Percentiles rank a stretch among this genome's conserved stretches.
Evolutionary conservation across 2,113 vertebrate genomes (phyloP).

Genomic region (Cyanoramphus novaezelandiae): DNA sequence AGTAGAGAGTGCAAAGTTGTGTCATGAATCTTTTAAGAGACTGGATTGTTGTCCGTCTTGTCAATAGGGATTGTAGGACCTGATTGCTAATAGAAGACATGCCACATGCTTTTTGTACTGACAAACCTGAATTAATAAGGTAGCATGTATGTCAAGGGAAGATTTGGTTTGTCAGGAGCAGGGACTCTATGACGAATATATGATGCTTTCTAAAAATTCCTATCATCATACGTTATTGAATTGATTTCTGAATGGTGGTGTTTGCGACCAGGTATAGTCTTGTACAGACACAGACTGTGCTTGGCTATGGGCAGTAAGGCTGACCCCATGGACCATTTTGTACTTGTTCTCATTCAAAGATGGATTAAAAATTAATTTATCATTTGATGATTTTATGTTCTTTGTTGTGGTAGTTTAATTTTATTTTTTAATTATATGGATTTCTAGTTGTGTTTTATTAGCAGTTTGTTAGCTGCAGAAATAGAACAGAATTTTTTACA

Average conservation of each 20-base stretch:
- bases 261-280: not conserved
- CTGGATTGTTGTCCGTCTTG: slow-evolving; percentile 76
- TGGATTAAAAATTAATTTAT: not conserved
- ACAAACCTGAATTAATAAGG: slow-evolving; percentile 9
- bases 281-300: not conserved
- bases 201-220: not conserved
- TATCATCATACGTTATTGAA: not conserved
- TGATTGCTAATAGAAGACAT: slow-evolving; percentile 72
- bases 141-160: not conserved
- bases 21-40: slow-evolving; percentile 84
- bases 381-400: not conserved
- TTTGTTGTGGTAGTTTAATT: not conserved
- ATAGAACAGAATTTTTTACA: not conserved
- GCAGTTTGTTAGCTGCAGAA: not conserved
- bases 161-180: slow-evolving; percentile 12
- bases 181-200: not conserved
- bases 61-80: slow-evolving; percentile 68
- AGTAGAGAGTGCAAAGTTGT: slow-evolving; percentile 77
- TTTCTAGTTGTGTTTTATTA: not conserved
- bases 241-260: not conserved
- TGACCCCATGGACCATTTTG: rapidly evolving
- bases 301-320: not conserved
- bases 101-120: slow-evolving; percentile 32
- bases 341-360: not conserved
- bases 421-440: not conserved